A percentile compares a stretch with the other conserved stretches of the same genome.
Conservation (phyloP, 2,113 vertebrate genomes). For the Pteruthius melanotis region DNA sequence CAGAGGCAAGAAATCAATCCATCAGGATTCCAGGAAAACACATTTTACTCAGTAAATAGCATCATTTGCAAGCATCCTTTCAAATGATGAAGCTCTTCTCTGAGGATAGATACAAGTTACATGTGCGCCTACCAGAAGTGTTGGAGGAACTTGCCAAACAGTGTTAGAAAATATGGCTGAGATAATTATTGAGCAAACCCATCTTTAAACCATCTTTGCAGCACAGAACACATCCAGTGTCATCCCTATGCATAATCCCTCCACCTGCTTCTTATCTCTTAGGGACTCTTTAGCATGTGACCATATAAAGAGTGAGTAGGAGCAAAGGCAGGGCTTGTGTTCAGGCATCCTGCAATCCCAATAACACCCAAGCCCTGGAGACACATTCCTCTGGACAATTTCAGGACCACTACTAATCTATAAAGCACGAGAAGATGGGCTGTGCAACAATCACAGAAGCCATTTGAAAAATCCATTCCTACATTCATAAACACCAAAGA, state of each 20-base stretch:
- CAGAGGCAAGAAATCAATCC: not conserved
- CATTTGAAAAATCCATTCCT: not conserved
- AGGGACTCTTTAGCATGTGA: not conserved
- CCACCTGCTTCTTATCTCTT: not conserved
- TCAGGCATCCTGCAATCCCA: not conserved
- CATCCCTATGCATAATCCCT: not conserved
- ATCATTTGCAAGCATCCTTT: not conserved
- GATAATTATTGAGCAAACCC: not conserved
- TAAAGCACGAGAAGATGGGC: fast-evolving
- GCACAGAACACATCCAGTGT: not conserved
- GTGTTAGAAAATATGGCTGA: not conserved
- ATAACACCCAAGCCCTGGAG: not conserved
- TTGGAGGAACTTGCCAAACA: not conserved
- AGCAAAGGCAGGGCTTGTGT: not conserved
- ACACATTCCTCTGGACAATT: not conserved
- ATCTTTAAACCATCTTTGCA: not conserved
- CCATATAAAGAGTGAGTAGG: fast-evolving
- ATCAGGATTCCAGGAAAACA: not conserved
- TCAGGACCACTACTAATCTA: not conserved
- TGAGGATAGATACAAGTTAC: fast-evolving
- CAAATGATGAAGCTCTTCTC: not conserved
- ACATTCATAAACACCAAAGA: fast-evolving
- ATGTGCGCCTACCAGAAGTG: fast-evolving
- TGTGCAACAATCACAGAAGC: not conserved
- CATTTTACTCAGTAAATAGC: not conserved